Evolutionary conservation across 2,797 vertebrate species (phyloP), one percentile per base, ranked within the genome.

Genomic region (Anabacerthia variegaticeps): DNA sequence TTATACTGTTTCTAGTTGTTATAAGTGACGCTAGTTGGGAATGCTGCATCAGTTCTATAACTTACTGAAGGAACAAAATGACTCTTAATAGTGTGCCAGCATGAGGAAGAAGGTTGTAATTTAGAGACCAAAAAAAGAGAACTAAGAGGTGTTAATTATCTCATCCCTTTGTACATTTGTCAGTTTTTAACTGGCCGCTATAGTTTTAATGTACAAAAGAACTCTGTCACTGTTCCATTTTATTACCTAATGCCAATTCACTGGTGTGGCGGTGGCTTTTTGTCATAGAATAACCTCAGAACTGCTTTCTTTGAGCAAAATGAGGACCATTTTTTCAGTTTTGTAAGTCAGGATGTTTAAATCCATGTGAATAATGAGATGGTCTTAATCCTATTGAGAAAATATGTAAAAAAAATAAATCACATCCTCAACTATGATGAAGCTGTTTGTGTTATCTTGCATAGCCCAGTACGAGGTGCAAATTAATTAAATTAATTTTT

Each of bases 81-180:
- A 89, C 56, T 85, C 63, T 85, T 93, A 82, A 87, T 32, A 85
- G 81, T 34, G 68, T 85, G 93, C 94, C 92, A 97, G 87, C 7
- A 12, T 37, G 71, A 80, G 37, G 37, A 92, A 56, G 88, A 85
- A 89, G 36, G 68, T 82, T 96, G 63, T 92, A 97, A 95, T 95
- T 94, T 94, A 83, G 86, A 82, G 55, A 87, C 92, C 87, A 94
- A 93, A 95, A 95, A 90, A 95, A 85, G 86, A 78, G 52, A 87
- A 83, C 26, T 13, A 78, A 69, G 67, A 88, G 83, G 61, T 67
- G 61, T 89, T 97, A 92, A 95, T 97, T 95, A 93, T 95, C 89
- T 92, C 62, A 54, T 92, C 68, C 39, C 58, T 89, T 96, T 92
- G 85, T 93, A 54, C n/a, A 10, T 62, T 92, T 92, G 75, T 95